Conservation (phyloP, 2,113 vertebrate genomes). For the Balaenoptera acutorostrata region DNA sequence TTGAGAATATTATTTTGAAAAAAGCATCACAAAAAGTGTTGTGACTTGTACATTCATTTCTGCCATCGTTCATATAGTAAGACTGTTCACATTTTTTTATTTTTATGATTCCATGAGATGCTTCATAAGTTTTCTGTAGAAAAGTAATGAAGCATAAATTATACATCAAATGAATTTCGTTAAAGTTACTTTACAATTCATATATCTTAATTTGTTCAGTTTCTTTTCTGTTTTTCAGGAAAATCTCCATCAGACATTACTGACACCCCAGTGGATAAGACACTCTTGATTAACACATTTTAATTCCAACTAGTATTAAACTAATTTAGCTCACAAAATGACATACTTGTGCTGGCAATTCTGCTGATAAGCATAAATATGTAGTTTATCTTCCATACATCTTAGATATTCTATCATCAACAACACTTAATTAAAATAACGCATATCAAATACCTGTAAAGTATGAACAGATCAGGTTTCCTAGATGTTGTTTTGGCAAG, state of each 20-base stretch:
- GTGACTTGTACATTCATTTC: slow-evolving; percentile 11
- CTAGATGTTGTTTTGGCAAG: slow-evolving; percentile 26
- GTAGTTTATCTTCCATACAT: slow-evolving; percentile 18
- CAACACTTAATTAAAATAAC: slow-evolving; percentile 51
- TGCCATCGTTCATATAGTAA: neutral
- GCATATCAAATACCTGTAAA: slow-evolving; percentile 27
- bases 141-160: slow-evolving; percentile 47
- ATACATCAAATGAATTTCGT: slow-evolving; percentile 52
- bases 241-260: slow-evolving; percentile 43
- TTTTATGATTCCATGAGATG: slow-evolving; percentile 22
- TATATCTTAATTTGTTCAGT: slow-evolving; percentile 44
- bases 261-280: slow-evolving; percentile 42
- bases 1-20: slow-evolving; percentile 29
- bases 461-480: neutral
- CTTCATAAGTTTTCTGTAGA: slow-evolving; percentile 37
- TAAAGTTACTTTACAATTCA: slow-evolving; percentile 31
- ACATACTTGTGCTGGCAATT: slow-evolving; percentile 41
- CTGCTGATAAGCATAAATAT: slow-evolving; percentile 59
- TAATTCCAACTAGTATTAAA: slow-evolving; percentile 70
- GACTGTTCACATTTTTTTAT: neutral
- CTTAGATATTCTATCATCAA: slow-evolving; percentile 25
- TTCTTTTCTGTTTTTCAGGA: slow-evolving; percentile 45
- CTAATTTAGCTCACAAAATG: slow-evolving; percentile 68
- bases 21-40: neutral
- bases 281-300: slow-evolving; percentile 70